A percentile compares a stretch with the other conserved stretches of the same genome.
These are phyloP conservation scores for Antechinus stuartii DNA, from an alignment of 2,113 vertebrate genomes.

Conservation along the genomic window DNA sequence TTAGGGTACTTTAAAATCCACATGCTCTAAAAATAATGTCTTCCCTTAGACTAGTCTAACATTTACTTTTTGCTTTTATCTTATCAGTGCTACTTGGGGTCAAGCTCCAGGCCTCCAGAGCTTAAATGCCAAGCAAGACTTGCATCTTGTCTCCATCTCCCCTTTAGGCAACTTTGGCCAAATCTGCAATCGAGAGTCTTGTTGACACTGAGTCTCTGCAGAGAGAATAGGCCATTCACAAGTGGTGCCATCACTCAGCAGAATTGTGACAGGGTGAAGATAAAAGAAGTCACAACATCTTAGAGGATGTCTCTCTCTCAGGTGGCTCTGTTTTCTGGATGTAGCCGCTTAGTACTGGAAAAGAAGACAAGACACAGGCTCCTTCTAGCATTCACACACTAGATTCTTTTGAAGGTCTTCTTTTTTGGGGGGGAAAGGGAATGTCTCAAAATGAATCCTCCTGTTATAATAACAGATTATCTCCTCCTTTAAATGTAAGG, in stretches of 20 bases:
- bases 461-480: slow-evolving; percentile 77
- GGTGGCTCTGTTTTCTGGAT: slow-evolving; percentile 83
- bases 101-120: slow-evolving; percentile 63
- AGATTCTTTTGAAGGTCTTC: slow-evolving; percentile 84
- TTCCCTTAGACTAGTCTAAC: background rate
- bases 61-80: slow-evolving; percentile 60
- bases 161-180: slow-evolving; percentile 76
- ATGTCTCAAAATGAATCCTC: slow-evolving; percentile 80
- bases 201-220: slow-evolving; percentile 80
- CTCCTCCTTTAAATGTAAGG: slow-evolving; percentile 75
- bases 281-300: slow-evolving; percentile 77
- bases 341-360: slow-evolving; percentile 74
- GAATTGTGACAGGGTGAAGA: slow-evolving; percentile 83
- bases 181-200: slow-evolving; percentile 81
- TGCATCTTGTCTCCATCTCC: slow-evolving; percentile 55
- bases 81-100: slow-evolving; percentile 61
- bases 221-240: slow-evolving; percentile 83
- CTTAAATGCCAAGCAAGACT: slow-evolving; percentile 71
- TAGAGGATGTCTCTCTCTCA: slow-evolving; percentile 57
- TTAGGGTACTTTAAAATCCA: slow-evolving; percentile 14
- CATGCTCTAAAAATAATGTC: slow-evolving; percentile 65
- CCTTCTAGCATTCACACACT: slow-evolving; percentile 66
- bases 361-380: slow-evolving; percentile 71
- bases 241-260: slow-evolving; percentile 80
- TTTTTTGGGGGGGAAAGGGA: slow-evolving; percentile 44